Base-by-base conservation (phyloP, 30 jellyfish, hydroid and myxozoan species). In the Chironex yamaguchii region DNA sequence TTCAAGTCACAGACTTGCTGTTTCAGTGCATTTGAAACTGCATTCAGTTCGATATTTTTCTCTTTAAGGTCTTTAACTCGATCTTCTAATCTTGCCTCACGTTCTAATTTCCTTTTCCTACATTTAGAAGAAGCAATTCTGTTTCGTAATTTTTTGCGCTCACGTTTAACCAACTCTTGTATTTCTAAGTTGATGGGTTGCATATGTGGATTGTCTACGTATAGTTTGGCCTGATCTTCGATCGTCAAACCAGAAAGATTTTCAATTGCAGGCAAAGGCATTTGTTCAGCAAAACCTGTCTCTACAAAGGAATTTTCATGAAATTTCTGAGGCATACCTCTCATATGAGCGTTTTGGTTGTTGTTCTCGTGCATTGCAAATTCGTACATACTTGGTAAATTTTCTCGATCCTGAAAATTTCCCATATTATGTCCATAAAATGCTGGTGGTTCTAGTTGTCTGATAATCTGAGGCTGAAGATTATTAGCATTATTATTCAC, bases 41-140 rank as follows among this genome's bases (percentile, higher is more conserved):
- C 99, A 36, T 92, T 92, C 58, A 95, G 73, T 73, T 95, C 99
- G 11, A 95, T 95, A 30, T 95, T 95, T 73, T 95, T 95, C 85
- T 95, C 99, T 66, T 95, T 95, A 52, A 95, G 85, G 26, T 84
- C 97, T 63, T 88, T 95, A 34, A 95, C 99, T 34, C 95, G 68
- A 77, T 83, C 90, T 49, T 95, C 99, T n/a, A 95, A 88, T 24
- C 96, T 76, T 20, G 98, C 99, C 71, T 95, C 99, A 30, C 99
- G 58, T 58, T 95, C 99, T 20, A 95, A 89, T 68, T 95, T 95
- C 54, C 99, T 69, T 77, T 95, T 95, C 36, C 99, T 62, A 30
- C 99, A 95, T 63, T 95, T 95, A 0, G 99, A 95, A 21, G 99
- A 95, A 11, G 99, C 99, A 22, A 95, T 90, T 34, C 99, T 85